Base-by-base conservation (phyloP, 2,888 invertebrate species). In the Leistus spinibarbis region DNA sequence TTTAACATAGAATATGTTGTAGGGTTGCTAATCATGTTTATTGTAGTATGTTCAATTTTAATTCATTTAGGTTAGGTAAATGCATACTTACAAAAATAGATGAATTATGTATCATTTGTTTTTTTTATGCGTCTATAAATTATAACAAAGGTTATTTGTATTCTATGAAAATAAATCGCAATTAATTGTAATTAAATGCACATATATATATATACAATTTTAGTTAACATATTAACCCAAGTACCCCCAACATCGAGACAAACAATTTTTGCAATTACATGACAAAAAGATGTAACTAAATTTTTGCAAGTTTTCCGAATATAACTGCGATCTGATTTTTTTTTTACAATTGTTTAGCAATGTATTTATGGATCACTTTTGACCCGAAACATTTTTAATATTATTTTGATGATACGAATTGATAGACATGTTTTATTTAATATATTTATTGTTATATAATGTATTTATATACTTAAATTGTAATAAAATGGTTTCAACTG, bases 21-120 rank as follows among this genome's bases (percentile, higher is more conserved):
- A 22, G 13, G 13, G 10, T 60, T 19, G 10, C 60, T 5, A 60
- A 72, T 65, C 72, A 73, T 73, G 73, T 73, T 73, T 73, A 67
- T 67, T 10, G 40, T 27, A 54, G 60, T 62, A 53, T 53, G 57
- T 64, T 1, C 27, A 27, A 63, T 66, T 66, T 66, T 66, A 67
- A 73, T 62, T 73, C 67, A 60, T 63, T 73, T 67, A 73, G 73
- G 73, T 73, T 73, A 73, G 66, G 73, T 62, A 73, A 60, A 60
- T 60, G 19, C 17, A 7, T 7, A 40, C 5, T 40, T 10, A 10
- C 4, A 40, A 40, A 40, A 40, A 40, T 40, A 40, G 4, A 10
- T 40, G 40, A 40, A 40, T 10, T 40, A 40, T 40, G 24, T 24
- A 7, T 7, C 24, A 24, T 40, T 40, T 40, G 40, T 40, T 40